phyloP scores from a whole-genome alignment of 2,888 invertebrate genomes.

The Synergus itoensis region DNA sequence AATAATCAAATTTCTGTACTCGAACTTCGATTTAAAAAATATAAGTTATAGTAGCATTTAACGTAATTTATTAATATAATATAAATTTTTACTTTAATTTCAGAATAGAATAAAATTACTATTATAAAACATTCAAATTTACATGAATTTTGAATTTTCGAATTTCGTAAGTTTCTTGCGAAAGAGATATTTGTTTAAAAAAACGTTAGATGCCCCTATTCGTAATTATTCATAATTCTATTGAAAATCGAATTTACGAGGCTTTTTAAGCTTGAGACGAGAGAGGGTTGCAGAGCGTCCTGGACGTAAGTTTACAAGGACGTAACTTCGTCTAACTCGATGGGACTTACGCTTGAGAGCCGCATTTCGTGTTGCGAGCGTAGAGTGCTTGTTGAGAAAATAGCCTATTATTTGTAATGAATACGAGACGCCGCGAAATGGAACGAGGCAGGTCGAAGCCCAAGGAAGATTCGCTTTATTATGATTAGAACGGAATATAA shows the following conservation, averaged over 20 bases:
- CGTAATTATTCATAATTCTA: too few species aligned
- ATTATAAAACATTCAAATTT: too few species aligned
- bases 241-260: too few species aligned
- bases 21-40: neutral
- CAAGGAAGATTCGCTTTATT: constrained; percentile 29
- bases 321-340: constrained; percentile 9
- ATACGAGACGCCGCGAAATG: constrained; percentile 25
- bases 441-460: constrained; percentile 8
- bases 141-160: too few species aligned
- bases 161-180: too few species aligned
- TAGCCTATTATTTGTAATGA: constrained; percentile 34
- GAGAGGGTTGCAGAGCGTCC: constrained; percentile 11
- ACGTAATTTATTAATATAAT: too few species aligned
- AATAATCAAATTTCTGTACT: neutral
- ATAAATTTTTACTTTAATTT: too few species aligned
- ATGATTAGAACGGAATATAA: constrained; percentile 18
- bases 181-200: too few species aligned
- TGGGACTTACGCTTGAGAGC: constrained; percentile 20
- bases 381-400: constrained; percentile 19
- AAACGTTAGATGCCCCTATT: too few species aligned
- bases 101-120: too few species aligned
- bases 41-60: too few species aligned
- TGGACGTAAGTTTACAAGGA: constrained; percentile 9
- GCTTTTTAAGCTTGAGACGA: neutral
- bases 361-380: constrained; percentile 19